Conservation (phyloP, 2,888 invertebrate genomes). For the Pandemis heparana region DNA sequence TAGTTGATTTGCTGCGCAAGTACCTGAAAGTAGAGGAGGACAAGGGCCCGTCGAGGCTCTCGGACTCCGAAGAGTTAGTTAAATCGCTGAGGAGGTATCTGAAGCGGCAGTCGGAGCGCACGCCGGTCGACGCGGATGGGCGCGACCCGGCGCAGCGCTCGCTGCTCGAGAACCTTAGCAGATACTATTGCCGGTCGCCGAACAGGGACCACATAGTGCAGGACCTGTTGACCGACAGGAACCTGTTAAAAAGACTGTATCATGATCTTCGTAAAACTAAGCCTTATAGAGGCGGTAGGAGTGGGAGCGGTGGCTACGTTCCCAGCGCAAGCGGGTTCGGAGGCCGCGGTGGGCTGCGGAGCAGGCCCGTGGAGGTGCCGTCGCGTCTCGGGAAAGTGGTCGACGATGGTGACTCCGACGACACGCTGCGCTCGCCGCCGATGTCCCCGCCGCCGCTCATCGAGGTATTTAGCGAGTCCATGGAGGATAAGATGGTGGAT, state of each 20-base stretch:
- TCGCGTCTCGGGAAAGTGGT: slow-evolving; percentile 53
- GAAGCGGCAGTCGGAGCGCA: slow-evolving; percentile 70
- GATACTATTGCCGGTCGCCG: slow-evolving; percentile 88
- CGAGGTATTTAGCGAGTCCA: slow-evolving; percentile 87
- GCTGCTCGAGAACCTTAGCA: slow-evolving; percentile 87
- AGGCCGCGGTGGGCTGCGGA: slow-evolving; percentile 67
- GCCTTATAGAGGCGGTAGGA: slow-evolving; percentile 75
- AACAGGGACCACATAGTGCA: slow-evolving; percentile 90
- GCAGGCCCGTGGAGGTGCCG: slow-evolving; percentile 58
- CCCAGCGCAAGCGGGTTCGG: slow-evolving; percentile 55
- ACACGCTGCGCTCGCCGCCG: slow-evolving; percentile 71
- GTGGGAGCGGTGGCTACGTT: slow-evolving; percentile 67
- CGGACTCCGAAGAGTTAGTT: slow-evolving; percentile 88
- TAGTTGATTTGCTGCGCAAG: slow-evolving; percentile 88
- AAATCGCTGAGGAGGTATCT: slow-evolving; percentile 87
- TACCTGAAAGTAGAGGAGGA: slow-evolving; percentile 87
- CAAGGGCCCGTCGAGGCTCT: slow-evolving; percentile 70
- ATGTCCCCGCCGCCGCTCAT: slow-evolving; percentile 89
- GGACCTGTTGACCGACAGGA: slow-evolving; percentile 90
- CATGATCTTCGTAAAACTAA: slow-evolving; percentile 90
- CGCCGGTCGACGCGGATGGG: slow-evolving; percentile 62
- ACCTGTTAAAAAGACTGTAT: slow-evolving; percentile 89
- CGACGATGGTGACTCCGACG: slow-evolving; percentile 59
- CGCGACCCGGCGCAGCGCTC: slow-evolving; percentile 79
- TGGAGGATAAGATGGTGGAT: slow-evolving; percentile 83